Base-by-base conservation (phyloP, 2,113 vertebrate genomes). In the Chloropsis cyanopogon region DNA sequence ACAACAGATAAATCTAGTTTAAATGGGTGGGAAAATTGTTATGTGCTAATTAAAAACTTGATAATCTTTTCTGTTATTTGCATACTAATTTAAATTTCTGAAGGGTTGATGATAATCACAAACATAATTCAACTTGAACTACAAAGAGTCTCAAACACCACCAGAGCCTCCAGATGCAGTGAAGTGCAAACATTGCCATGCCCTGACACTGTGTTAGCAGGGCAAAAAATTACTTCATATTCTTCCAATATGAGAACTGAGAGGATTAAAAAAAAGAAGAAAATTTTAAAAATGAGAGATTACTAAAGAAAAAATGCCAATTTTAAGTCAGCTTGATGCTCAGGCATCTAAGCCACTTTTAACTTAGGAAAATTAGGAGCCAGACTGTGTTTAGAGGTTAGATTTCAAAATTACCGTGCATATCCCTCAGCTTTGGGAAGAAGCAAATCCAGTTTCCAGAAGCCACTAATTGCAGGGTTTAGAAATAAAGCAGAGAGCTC, bases 391-490 rank as follows among this genome's bases (percentile, higher is more conserved):
- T 91, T 73, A 80, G 66, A 92, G 93, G 82, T 81, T 90, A 15
- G 39, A 66, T 92, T 91, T 90, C 87, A 94, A 93, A 95, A 94
- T 82, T 72, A 54, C 82, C 18, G 14, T 21, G 46, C 14, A 2
- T 41, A 80, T 66, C 79, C 87, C 54, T 80, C 59, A 68, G 88
- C 79, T 77, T 35, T 63, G 75, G 63, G 75, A 82, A 94, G 91
- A 70, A 41, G 94, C 50, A 94, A 96, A 95, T 95, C 93, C 94
- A 92, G 90, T 90, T 94, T 86, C 68, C 56, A 94, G 75, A 73
- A 94, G 88, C 87, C 92, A 90, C 90, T 95, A 93, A 96, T 96
- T 73, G 85, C 35, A 90, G 82, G 86, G 93, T 56, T 83, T n/a
- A 86, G 85, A 95, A 96, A 93, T 39, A 77, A 91, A 94, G 85